Evolutionary conservation across 1,140 invertebrate species (phyloP).

Genomic region (Oncopodura yosiiana): DNA sequence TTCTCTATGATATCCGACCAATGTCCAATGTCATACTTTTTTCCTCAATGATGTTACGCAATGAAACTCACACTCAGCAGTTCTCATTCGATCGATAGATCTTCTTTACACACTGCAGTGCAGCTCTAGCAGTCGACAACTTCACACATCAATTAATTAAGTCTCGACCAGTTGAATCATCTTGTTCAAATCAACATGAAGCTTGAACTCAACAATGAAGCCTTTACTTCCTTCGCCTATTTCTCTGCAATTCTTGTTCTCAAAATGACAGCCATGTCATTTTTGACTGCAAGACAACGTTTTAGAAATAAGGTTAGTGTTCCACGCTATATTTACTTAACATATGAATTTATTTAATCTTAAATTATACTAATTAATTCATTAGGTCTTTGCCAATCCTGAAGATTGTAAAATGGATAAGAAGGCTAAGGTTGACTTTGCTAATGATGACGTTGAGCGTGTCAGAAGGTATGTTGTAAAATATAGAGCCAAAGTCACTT

Average conservation of each 20-base stretch:
- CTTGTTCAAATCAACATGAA: constrained; percentile 3
- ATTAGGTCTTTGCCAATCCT: constrained; percentile 39
- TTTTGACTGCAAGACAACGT: constrained; percentile 4
- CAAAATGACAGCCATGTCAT: constrained; percentile 16
- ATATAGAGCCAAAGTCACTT: too few relatives aligned
- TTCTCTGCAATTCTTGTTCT: constrained; percentile 9
- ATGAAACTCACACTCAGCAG: too few relatives aligned
- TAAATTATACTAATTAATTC: neutral
- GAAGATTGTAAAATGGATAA: constrained; percentile 39
- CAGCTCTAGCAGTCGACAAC: too few relatives aligned
- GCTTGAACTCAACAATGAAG: neutral
- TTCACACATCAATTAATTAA: too few relatives aligned
- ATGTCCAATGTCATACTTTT: too few relatives aligned
- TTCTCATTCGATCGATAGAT: too few relatives aligned
- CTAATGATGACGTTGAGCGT: constrained; percentile 37
- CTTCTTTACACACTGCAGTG: too few relatives aligned
- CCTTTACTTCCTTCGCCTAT: constrained; percentile 12
- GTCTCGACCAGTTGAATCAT: too few relatives aligned
- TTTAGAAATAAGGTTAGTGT: constrained; percentile 11
- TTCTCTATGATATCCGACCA: too few relatives aligned
- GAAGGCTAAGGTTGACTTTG: neutral
- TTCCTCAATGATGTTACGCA: too few relatives aligned
- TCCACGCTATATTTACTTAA: neutral
- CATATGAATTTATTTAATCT: neutral
- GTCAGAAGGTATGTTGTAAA: constrained; percentile 34